These are phyloP conservation scores for Panulirus ornatus DNA, from an alignment of 1,140 invertebrate species.

Conservation along the genomic window DNA sequence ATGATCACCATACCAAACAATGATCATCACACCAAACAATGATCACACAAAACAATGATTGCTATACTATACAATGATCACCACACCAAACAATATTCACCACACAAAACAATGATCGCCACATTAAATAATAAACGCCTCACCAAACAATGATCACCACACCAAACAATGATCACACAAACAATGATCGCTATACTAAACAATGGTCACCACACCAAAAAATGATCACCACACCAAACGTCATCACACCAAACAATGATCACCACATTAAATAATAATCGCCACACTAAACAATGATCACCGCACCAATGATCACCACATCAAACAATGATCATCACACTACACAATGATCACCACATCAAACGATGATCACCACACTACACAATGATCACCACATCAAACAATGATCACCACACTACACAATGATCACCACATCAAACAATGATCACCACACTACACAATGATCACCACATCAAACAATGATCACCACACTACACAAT, in stretches of 20 bases:
- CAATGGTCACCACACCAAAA: background rate
- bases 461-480: background rate
- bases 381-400: background rate
- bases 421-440: background rate
- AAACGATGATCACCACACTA: background rate
- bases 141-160: background rate
- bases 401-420: background rate
- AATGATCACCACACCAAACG: background rate
- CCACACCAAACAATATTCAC: background rate
- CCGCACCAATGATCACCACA: too few relatives aligned
- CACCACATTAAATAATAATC: background rate
- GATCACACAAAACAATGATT: too few relatives aligned
- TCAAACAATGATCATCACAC: background rate
- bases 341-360: background rate
- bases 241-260: background rate
- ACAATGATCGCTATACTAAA: background rate
- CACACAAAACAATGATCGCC: background rate
- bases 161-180: background rate
- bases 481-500: background rate
- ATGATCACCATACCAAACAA: background rate
- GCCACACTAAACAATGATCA: background rate
- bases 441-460: background rate
- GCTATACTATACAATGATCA: background rate
- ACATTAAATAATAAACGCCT: background rate
- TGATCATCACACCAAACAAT: background rate